Percentiles rank a stretch among this genome's conserved stretches.
Conservation (phyloP, 2,888 invertebrate species). For the Eilema griseolum region DNA sequence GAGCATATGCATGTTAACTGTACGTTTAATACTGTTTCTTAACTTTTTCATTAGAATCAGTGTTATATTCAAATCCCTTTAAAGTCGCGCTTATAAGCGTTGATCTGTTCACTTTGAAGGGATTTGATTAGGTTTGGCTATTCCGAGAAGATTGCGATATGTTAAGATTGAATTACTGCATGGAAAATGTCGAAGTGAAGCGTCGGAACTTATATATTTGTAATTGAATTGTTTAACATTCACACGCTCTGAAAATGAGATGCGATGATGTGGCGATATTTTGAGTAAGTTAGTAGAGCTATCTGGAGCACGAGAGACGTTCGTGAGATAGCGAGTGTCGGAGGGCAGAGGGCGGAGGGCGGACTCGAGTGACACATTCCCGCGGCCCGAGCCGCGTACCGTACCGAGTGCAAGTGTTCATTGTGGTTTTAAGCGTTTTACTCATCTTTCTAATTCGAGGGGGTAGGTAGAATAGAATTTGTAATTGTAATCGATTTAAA, state of each 20-base stretch:
- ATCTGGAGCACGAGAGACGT: too few relatives aligned
- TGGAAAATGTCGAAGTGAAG: neutral
- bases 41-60: neutral
- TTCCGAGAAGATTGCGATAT: too few relatives aligned
- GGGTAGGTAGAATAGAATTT: slow-evolving; percentile 74
- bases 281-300: neutral
- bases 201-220: neutral
- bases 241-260: slow-evolving; percentile 1
- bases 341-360: slow-evolving; percentile 13
- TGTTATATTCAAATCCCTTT: neutral
- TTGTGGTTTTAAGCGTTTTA: slow-evolving; percentile 70
- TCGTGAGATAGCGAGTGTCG: neutral
- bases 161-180: neutral
- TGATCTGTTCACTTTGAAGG: neutral
- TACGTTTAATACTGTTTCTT: neutral
- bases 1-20: slow-evolving; percentile 8
- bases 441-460: slow-evolving; percentile 73
- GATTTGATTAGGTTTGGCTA: neutral
- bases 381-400: slow-evolving; percentile 27
- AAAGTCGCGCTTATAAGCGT: neutral
- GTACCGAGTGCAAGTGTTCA: slow-evolving; percentile 71
- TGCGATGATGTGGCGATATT: slow-evolving; percentile 3
- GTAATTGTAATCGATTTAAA: slow-evolving; percentile 68
- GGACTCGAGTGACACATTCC: slow-evolving; percentile 34
- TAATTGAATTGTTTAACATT: neutral